Evolutionary conservation across 2,113 vertebrate species (phyloP).

Genomic region (Clarias batrachus): DNA sequence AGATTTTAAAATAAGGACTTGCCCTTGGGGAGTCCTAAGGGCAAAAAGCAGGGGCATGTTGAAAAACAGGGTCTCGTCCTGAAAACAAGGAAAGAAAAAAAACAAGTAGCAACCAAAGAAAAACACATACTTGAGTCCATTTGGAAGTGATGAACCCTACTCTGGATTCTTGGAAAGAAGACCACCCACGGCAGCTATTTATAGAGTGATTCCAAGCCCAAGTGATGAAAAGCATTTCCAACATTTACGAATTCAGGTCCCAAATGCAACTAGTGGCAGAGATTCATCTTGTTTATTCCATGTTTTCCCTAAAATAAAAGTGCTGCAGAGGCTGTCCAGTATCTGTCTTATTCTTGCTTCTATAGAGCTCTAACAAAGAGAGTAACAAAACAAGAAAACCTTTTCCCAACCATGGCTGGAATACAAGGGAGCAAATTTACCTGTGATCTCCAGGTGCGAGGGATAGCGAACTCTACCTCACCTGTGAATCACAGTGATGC

Average conservation of each 20-base stretch:
- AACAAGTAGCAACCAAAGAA: background rate
- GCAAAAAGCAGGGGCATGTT: background rate
- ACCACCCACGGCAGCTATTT: constrained; percentile 8
- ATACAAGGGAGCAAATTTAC: background rate
- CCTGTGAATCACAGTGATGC: background rate
- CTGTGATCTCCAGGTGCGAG: background rate
- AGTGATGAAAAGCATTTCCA: background rate
- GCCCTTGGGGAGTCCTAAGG: background rate
- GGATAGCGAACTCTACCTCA: background rate
- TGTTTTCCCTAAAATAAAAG: background rate
- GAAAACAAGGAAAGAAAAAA: background rate
- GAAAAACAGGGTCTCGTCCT: no score
- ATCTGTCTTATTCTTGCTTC: background rate
- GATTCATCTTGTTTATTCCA: background rate
- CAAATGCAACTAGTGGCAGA: background rate
- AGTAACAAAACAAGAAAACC: background rate
- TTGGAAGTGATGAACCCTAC: background rate
- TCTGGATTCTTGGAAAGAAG: background rate
- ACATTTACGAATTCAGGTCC: no score
- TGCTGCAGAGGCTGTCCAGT: background rate
- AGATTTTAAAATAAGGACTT: constrained; percentile 11
- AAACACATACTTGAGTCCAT: background rate
- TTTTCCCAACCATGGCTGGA: background rate
- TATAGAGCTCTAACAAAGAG: background rate
- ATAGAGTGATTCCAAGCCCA: background rate